Conservation (phyloP, 2,113 vertebrate species). For the Cromileptes altivelis region DNA sequence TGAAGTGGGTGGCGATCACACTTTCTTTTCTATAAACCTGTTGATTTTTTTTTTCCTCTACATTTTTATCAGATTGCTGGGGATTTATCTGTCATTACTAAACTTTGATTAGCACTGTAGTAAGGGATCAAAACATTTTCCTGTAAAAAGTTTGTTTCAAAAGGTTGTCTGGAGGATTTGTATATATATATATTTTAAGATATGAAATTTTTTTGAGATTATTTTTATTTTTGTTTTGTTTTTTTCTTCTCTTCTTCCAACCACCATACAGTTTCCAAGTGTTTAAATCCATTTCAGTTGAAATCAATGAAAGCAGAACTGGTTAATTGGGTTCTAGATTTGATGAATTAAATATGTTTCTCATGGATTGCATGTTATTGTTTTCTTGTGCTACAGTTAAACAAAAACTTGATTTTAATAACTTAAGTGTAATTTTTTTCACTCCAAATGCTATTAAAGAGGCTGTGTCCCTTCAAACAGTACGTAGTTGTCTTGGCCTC, state of each 20-base stretch:
- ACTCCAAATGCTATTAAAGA: slow-evolving; percentile 87
- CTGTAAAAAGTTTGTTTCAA: slow-evolving; percentile 81
- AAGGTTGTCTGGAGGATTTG: slow-evolving; percentile 79
- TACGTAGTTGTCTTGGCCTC: slow-evolving; percentile 35
- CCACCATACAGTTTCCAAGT: slow-evolving; percentile 75
- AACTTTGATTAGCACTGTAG: slow-evolving; percentile 79
- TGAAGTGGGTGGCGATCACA: slow-evolving; percentile 81
- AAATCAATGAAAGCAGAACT: slow-evolving; percentile 74
- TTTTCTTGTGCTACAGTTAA: slow-evolving; percentile 84
- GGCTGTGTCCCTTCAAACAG: slow-evolving; percentile 79
- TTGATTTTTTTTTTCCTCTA: slow-evolving; percentile 47
- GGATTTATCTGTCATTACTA: slow-evolving; percentile 61
- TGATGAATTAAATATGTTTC: slow-evolving; percentile 78
- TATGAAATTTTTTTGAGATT: slow-evolving; percentile 74
- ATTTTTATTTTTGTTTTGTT: slow-evolving; percentile 62
- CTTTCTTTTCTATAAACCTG: slow-evolving; percentile 62
- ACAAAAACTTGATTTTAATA: slow-evolving; percentile 85
- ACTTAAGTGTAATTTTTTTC: slow-evolving; percentile 86
- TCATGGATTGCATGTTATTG: slow-evolving; percentile 85
- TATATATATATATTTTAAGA: slow-evolving; percentile 84
- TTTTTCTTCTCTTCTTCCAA: slow-evolving; percentile 46
- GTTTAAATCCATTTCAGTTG: slow-evolving; percentile 72
- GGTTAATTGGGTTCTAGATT: slow-evolving; percentile 75
- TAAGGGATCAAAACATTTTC: slow-evolving; percentile 81
- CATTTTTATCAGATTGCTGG: slow-evolving; percentile 63